Evolutionary conservation across 2,797 vertebrate genomes (phyloP), one percentile per base, ranked within the genome.

Genomic region (Borostomias antarcticus): DNA sequence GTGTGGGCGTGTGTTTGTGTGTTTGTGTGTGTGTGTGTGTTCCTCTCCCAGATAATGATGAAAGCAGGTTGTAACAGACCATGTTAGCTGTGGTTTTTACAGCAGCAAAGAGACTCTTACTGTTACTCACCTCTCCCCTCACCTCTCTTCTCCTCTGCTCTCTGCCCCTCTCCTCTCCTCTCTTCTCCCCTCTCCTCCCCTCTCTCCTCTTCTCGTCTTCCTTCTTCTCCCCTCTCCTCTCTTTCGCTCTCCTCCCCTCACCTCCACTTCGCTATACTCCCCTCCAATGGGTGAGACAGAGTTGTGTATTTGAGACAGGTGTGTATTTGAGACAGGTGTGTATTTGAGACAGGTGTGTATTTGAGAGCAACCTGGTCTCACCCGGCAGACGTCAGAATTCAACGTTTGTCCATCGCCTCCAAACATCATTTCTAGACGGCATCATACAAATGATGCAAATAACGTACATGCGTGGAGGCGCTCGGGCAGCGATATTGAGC

Each of bases 1-100:
- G 33, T 37, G 57, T 25, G 35, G 37, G 57, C 15, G 35, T 62
- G 45, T 29, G 28, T 15, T 25, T 21, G 19, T 19, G 10, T 17
- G 58, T 17, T 35, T 2, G 37, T 23, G 23, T 25, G 51, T 25
- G 6, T 40, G 35, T 37, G 33, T n/a, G 5, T 45, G 58, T 61
- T 50, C 17, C n/a, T 9, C 3, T 62, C 47, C 9, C 30, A 40
- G 40, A 33, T 10, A 51, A n/a, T 50, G 45, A 51, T 50, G 59
- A 48, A 19, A 48, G n/a, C 26, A 29, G 9, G 40, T 9, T 61
- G 23, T 40, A 58, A 59, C 35, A 25, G 26, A 3, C 6, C 15
- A 28, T 60, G 58, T 45, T 60, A 15, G n/a, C 35, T 15, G 13
- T 43, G 30, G 40, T 43, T 43, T 28, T 62, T 33, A 32, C 21